Evolutionary conservation across 2,797 vertebrate genomes (phyloP), one percentile per base, ranked within the genome.

Genomic region (Lepus townsendii): DNA sequence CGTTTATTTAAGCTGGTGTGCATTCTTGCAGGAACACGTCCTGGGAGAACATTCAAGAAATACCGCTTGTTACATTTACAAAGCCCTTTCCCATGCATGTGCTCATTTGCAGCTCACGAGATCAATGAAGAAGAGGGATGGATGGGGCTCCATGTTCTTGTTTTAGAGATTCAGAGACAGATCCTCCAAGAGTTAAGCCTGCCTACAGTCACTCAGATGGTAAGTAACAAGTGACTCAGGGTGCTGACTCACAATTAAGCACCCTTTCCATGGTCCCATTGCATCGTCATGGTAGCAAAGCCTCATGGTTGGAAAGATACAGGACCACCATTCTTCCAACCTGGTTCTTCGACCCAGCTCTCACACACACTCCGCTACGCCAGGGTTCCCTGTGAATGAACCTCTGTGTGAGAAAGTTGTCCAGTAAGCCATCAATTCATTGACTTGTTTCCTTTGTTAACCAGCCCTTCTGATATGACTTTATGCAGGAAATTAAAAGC

Each of bases 141-240:
- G 10, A 1, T 17, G 1, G 65, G n/a, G 24, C 14, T 42, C 27
- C 12, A 62, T 32, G 50, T 12, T 6, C 4, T 35, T 77, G 66
- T 88, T 86, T 96, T 79, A 50, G 27, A 77, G 78, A 68, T 76
- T 24, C 32, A 47, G 66, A 68, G 91, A 77, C 20, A 57, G 69
- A 82, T 38, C 38, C 10, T 20, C 62, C 82, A 83, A 76, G 27
- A 30, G 0, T 5, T 42, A 27, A 12, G 78, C 8, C 54, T 12
- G n/a, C 11, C 3, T 26, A 38, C n/a, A 35, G 8, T 42, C 5
- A 12, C 42, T 77, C 32, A 5, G 9, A 47, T 35, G 30, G 20
- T 11, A 26, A 79, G 32, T 12, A 12, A 30, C 4, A 7, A 7
- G 27, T 57, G 5, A 20, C 13, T 62, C 19, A 35, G 38, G 50